Evolutionary conservation across 2,113 vertebrate genomes (phyloP), one percentile per base, ranked within the genome.

Genomic region (Pteruthius melanotis): DNA sequence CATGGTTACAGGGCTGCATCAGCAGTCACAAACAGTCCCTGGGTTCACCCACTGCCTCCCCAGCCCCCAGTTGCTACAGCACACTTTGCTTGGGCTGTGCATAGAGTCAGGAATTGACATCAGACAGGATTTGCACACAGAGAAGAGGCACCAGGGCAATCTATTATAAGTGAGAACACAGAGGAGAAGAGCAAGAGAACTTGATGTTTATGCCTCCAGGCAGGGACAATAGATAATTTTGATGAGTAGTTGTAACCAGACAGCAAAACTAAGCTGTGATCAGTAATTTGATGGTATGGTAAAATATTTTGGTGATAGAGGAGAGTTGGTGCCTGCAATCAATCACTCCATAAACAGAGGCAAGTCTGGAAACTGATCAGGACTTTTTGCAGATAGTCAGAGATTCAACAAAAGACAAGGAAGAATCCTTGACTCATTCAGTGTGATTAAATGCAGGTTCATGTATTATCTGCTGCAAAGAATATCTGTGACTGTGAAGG

Each of bases 371-470:
- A 92, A 77, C 44, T 31, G 49, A 90, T 87, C 35, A 88, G 66
- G 56, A 63, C 63, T 84, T 95, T 69, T 66, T 69, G 84, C 59
- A 71, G 75, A 87, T 87, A 79, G 54, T 79, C 52, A 81, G 83
- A 95, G 90, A 93, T 95, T 94, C 85, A 71, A 83, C 84, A n/a
- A 76, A 77, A 72, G 68, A 92, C 56, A 64, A 90, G 57, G 35
- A 90, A 60, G 80, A 90, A 94, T 92, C 40, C 53, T 89, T 85
- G 85, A 93, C 64, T 95, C 72, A 15, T 70, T 89, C 3, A 0
- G 13, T 49, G 76, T 85, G 87, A 95, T 84, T 95, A 94, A 97
- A 80, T 92, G 47, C 83, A 80, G 37, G 57, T 86, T 94, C 63
- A 27, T 96, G 65, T 90, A 56, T 84, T 97, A 89, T 77, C 93